phyloP scores from a whole-genome alignment of 2,113 vertebrate species.

The Protobothrops mucrosquamatus region DNA sequence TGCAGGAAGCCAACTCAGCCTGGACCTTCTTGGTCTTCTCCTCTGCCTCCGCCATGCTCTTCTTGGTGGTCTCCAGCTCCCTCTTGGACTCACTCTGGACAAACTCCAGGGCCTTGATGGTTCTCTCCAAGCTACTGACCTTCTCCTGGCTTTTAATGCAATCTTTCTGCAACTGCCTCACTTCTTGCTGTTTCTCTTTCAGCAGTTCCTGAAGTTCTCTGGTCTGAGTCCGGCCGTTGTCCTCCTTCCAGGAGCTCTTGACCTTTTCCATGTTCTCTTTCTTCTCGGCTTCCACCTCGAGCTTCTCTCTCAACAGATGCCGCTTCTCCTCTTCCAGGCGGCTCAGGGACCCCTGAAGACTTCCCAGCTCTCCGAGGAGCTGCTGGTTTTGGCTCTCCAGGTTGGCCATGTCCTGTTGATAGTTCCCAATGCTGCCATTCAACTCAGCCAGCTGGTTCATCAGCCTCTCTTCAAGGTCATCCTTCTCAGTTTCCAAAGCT shows the following conservation, averaged over 20 bases:
- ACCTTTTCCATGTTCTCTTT: conserved; percentile 86
- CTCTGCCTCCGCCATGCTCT: conserved; percentile 62
- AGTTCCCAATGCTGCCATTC: conserved; percentile 94
- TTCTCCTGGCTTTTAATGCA: conserved; percentile 90
- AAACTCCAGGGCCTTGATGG: conserved; percentile 81
- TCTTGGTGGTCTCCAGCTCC: conserved; percentile 72
- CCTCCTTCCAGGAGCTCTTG: conserved; percentile 75
- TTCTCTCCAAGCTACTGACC: conserved; percentile 83
- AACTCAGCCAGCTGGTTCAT: conserved; percentile 98
- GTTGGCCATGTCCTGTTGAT: conserved; percentile 87
- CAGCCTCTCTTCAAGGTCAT: conserved; percentile 92
- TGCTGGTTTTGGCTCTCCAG: conserved; percentile 76
- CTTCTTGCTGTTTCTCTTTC: conserved; percentile 92
- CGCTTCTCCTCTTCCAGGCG: conserved; percentile 87
- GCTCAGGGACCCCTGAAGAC: conserved; percentile 70
- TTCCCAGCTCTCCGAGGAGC: conserved; percentile 74
- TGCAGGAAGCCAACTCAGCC: conserved; percentile 75
- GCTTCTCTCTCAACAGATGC: conserved; percentile 80
- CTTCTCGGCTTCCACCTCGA: conserved; percentile 75
- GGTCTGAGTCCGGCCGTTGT: conserved; percentile 74
- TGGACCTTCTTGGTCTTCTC: conserved; percentile 72
- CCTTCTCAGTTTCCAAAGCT: conserved; percentile 82
- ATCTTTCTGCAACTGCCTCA: conserved; percentile 90
- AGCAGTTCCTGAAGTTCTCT: conserved; percentile 92
- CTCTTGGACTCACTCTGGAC: conserved; percentile 73